Evolutionary conservation across 2,888 invertebrate species (phyloP), one percentile per base, ranked within the genome.

Genomic region (Melinaea menophilus): DNA sequence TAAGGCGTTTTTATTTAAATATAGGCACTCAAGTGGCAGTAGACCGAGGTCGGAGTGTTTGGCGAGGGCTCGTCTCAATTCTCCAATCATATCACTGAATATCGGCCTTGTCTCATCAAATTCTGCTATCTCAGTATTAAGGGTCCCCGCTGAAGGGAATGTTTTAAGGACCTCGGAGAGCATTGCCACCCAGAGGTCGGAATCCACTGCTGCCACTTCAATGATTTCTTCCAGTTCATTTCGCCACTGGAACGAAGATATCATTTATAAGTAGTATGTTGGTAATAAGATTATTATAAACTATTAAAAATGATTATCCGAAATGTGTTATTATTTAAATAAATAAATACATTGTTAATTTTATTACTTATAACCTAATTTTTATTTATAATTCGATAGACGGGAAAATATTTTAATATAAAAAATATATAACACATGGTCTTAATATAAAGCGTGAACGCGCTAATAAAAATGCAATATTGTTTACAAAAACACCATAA

Each of bases 181-280:
- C 97, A 98, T 98, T 4, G 98, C 96, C 46, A 99, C 99, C 99
- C 99, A 99, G 74, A 98, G 93, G 82, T 99, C 99, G 9, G 97
- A 96, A 89, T 99, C 98, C 75, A 95, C 92, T 3, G 95, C 95
- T 5, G 98, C 99, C 71, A 98, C 95, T 85, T 97, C 97, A 72
- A 99, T 93, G 70, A 99, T 98, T 81, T 98, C 98, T 80, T 98
- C 98, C 77, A 99, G 85, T 84, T 98, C 98, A 71, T 93, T 92
- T 84, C 95, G 94, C 99, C 99, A 99, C 98, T 99, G 84, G 67
- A 92, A 93, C 11, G 11, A 55, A 58, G 9, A 31, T 13, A n/a
- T 46, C 35, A 37, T 51, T 35, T 4, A 41, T 51, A 4, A 51
- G 51, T 59, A 54, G 1, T 31, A 51, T 51, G 11, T 51, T 31